These are phyloP conservation scores for Pterocles orientalis DNA, from an alignment of 2,113 vertebrate species.

Conservation along the genomic window DNA sequence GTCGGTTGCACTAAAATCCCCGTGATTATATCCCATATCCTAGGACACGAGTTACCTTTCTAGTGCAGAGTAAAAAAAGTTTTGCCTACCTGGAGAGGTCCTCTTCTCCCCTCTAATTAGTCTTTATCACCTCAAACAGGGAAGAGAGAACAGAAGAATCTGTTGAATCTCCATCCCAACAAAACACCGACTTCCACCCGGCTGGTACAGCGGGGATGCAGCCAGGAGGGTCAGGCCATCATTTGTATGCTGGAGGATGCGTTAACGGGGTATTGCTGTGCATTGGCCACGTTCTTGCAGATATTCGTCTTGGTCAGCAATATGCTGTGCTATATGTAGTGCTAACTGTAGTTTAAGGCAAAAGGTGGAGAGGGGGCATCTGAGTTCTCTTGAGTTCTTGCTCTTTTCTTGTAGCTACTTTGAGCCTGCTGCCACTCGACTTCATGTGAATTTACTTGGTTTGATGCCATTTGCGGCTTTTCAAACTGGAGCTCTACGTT, in stretches of 20 bases:
- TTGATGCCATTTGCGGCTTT: background rate
- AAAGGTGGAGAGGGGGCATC: background rate
- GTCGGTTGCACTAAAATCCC: background rate
- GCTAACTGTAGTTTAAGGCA: background rate
- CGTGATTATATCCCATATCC: rapidly evolving
- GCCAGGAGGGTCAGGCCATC: background rate
- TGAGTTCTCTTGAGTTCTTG: background rate
- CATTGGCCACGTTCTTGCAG: rapidly evolving
- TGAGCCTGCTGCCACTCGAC: background rate
- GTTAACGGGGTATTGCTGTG: background rate
- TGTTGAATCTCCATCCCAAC: background rate
- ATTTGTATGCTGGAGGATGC: background rate
- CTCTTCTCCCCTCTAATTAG: background rate
- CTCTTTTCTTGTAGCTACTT: rapidly evolving
- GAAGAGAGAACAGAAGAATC: background rate
- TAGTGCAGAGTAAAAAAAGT: background rate
- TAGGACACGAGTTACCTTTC: background rate
- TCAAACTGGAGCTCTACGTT: background rate
- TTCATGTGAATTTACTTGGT: background rate
- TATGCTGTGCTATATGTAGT: background rate
- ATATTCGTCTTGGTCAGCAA: background rate
- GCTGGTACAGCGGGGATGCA: background rate
- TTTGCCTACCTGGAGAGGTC: background rate
- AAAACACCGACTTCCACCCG: background rate
- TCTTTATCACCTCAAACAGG: background rate